Base-by-base conservation (phyloP, 1,140 invertebrate species). In the Ceratosolen solmsi region DNA sequence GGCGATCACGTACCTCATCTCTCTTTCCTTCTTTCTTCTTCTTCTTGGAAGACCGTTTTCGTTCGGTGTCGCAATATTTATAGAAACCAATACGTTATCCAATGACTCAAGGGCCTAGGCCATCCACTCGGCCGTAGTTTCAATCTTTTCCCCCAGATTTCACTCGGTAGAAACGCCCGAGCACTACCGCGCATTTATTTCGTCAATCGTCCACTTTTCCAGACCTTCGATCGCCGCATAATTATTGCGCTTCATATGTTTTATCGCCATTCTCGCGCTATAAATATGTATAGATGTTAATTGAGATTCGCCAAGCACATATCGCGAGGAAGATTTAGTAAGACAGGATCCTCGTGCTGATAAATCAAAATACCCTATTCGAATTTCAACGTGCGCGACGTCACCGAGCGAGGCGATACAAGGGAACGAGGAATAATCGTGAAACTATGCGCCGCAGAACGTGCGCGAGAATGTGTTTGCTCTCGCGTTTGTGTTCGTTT, bases 241-340 rank as follows among this genome's bases (percentile, higher is more conserved):
- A 20, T 65, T 65, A 65, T 65, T 36, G 17, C 60, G 60, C 60
- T 5, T 60, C 13, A 13, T 30, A 60, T 60, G 25, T 15, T 60
- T 30, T 30, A 27, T 51, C 25, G 38, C 7, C 70, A 9, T 25
- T 22, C 46, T 30, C 49, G 71, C 49, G 49, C 38, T 22, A 25
- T 49, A 68, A 49, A 77, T 68, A 77, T 68, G 77, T 58, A 71
- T 41, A 79, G 82, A 83, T 81, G 84, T 83, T 82, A 83, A 83
- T 84, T 84, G 79, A 70, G 68, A 79, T 78, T 74, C 56, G 56
- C 36, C 56, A 54, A 71, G 77, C 33, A 22, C 38, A 73, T 73
- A 60, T 58, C 68, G 60, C 51, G 54, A 33, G 51, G 56, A 60
- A 71, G 68, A 79, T 72, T 27, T 56, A 56, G 51, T 0, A 17